A percentile compares a stretch with the other conserved stretches of the same genome.
Conservation (phyloP, 2,113 vertebrate genomes). For the Lanius ludovicianus region DNA sequence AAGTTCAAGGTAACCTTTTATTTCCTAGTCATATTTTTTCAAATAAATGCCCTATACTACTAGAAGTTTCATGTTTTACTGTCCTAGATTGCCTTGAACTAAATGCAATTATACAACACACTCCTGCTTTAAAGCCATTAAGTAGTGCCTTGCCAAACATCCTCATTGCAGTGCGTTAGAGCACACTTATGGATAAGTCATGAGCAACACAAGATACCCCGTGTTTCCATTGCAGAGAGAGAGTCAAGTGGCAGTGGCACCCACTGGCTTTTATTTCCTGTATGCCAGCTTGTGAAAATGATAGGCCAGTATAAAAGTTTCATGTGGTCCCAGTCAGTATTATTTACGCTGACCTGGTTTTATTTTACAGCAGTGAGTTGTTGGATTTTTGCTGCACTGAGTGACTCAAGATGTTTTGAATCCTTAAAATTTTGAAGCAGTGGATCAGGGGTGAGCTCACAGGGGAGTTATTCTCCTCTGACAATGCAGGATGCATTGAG, state of each 20-base stretch:
- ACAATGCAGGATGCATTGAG: neutral
- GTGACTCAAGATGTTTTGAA: constrained; percentile 3
- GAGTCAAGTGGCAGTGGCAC: constrained; percentile 57
- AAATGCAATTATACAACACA: neutral
- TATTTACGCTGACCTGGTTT: constrained; percentile 63
- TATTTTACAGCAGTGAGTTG: neutral
- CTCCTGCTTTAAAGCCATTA: constrained; percentile 6
- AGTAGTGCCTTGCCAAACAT: constrained; percentile 25
- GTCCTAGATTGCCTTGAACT: neutral
- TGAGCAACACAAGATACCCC: constrained; percentile 75
- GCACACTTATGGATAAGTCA: constrained; percentile 80
- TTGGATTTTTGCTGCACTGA: neutral
- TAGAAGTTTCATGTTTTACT: constrained; percentile 32
- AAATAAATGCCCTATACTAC: neutral
- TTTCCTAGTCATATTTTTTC: neutral
- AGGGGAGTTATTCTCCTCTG: constrained; percentile 1
- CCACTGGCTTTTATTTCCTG: constrained; percentile 52
- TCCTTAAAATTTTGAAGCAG: neutral
- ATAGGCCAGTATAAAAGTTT: constrained; percentile 72
- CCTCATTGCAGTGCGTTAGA: constrained; percentile 70
- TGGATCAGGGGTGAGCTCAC: neutral
- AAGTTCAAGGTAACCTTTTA: constrained; percentile 51
- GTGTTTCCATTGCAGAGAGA: constrained; percentile 69
- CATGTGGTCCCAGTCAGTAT: constrained; percentile 47
- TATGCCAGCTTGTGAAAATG: constrained; percentile 56